Evolutionary conservation across 2,888 invertebrate species (phyloP).

Genomic region (Molorchus minor): DNA sequence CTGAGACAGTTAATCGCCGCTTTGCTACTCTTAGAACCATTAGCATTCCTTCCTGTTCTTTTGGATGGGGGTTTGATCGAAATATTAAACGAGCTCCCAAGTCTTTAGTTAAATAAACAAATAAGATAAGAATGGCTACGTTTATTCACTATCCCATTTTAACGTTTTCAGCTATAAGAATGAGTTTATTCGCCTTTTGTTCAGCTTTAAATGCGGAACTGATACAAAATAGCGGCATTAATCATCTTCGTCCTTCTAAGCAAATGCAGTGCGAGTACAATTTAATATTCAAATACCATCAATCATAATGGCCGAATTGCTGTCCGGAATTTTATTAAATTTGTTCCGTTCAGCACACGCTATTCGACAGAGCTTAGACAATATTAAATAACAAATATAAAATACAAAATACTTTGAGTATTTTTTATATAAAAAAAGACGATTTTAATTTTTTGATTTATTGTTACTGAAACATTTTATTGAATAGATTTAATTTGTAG

Average conservation of each 20-base stretch:
- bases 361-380: neutral
- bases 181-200: neutral
- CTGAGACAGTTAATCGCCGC: too few species aligned
- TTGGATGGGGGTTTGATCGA: too few species aligned
- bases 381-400: neutral
- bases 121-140: too few species aligned
- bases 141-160: too few species aligned
- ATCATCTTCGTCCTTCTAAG: slow-evolving; percentile 6
- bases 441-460: too few species aligned
- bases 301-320: slow-evolving; percentile 14
- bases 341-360: neutral
- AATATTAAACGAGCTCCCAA: too few species aligned
- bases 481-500: neutral
- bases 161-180: too few species aligned
- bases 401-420: too few species aligned
- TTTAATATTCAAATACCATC: slow-evolving; percentile 3
- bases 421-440: too few species aligned
- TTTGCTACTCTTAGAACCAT: too few species aligned
- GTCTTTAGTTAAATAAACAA: too few species aligned
- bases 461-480: neutral
- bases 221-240: slow-evolving; percentile 12
- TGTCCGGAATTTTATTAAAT: slow-evolving; percentile 11
- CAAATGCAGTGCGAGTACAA: slow-evolving; percentile 1
- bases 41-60: too few species aligned
- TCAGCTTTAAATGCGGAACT: neutral